Percentiles rank a stretch among this genome's conserved stretches.
These are phyloP conservation scores for Heliothis peltigera DNA, from an alignment of 2,888 invertebrate genomes.

Conservation along the genomic window DNA sequence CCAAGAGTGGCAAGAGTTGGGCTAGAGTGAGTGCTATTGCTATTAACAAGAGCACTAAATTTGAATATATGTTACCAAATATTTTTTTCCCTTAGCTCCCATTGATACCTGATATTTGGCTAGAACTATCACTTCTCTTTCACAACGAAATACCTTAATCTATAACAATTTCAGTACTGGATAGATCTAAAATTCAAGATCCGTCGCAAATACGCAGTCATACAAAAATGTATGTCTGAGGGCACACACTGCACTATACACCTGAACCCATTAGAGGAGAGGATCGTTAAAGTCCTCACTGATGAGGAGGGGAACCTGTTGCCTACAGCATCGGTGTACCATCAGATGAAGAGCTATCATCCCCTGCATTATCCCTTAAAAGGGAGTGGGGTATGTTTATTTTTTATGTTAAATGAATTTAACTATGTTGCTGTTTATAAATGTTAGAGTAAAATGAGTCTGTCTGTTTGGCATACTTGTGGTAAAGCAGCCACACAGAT, in stretches of 20 bases:
- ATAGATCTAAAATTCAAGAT: slow-evolving; percentile 60
- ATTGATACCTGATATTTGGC: no score
- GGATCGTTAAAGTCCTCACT: slow-evolving; percentile 56
- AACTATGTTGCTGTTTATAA: no score
- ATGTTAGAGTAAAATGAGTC: background rate
- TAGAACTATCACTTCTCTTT: background rate
- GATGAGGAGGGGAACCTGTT: slow-evolving; percentile 61
- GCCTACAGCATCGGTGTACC: slow-evolving; percentile 42
- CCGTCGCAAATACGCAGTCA: slow-evolving; percentile 56
- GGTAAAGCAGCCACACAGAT: no score
- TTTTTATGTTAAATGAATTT: background rate
- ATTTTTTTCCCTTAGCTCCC: no score
- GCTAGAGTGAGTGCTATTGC: slow-evolving; percentile 40
- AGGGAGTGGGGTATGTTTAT: slow-evolving; percentile 22
- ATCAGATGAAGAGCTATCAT: slow-evolving; percentile 39
- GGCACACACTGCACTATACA: slow-evolving; percentile 38
- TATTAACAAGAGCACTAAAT: background rate
- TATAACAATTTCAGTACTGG: slow-evolving; percentile 56
- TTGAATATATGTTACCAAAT: no score
- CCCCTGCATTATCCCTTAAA: slow-evolving; percentile 31
- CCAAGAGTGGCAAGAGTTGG: slow-evolving; percentile 59
- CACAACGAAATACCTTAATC: background rate
- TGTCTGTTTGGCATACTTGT: background rate
- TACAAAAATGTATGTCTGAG: slow-evolving; percentile 41
- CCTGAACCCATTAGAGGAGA: slow-evolving; percentile 54